These are phyloP conservation scores for Syngnathus typhle DNA, from an alignment of 2,113 vertebrate species.

Conservation along the genomic window DNA sequence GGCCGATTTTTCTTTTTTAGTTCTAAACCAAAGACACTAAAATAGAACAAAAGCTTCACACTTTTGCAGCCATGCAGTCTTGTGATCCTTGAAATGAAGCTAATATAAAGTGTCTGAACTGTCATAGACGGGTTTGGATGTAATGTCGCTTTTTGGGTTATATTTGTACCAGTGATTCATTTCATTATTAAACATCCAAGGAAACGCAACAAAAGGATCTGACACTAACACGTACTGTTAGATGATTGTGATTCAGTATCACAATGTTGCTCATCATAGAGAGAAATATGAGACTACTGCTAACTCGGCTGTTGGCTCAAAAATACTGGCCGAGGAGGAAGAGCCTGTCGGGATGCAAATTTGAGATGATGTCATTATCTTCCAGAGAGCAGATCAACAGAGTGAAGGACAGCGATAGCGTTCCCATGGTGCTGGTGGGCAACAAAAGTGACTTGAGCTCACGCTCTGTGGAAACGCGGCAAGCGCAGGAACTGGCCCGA, in stretches of 20 bases:
- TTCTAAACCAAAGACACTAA: not conserved
- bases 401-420: slow-evolving; percentile 82
- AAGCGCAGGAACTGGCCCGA: slow-evolving; percentile 77
- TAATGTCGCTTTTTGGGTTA: not conserved
- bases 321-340: not conserved
- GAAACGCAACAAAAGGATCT: not conserved
- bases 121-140: not conserved
- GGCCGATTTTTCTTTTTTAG: not conserved
- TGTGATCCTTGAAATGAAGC: not conserved
- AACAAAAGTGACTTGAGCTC: slow-evolving; percentile 79
- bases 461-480: slow-evolving; percentile 73
- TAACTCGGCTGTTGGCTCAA: not conserved
- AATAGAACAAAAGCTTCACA: slow-evolving; percentile 2
- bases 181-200: not conserved
- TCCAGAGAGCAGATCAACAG: slow-evolving; percentile 81
- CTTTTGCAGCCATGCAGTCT: not conserved
- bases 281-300: not conserved
- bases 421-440: slow-evolving; percentile 81
- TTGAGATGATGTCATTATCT: not conserved
- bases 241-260: too few species aligned
- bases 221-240: not conserved
- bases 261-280: not conserved
- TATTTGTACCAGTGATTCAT: not conserved
- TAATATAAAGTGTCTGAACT: not conserved
- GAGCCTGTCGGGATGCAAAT: not conserved